Evolutionary conservation across 2,888 invertebrate species (phyloP), one percentile per base, ranked within the genome.

Genomic region (Biston betularia): DNA sequence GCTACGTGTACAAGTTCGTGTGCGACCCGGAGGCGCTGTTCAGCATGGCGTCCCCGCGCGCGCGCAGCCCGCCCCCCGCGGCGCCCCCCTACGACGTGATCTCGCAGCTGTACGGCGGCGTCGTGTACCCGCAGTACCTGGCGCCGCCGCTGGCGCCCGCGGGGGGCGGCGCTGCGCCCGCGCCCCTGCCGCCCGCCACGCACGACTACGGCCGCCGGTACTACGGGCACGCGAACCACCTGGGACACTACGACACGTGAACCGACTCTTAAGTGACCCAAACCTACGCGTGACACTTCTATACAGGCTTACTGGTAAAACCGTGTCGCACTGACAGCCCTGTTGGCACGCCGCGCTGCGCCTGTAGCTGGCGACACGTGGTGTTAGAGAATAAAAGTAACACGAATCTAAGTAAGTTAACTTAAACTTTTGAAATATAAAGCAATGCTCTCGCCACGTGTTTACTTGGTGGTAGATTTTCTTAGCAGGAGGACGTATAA

Each of bases 1-100:
- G 98, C 79, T 99, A 99, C 92, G 98, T 99, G 11, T 99, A 99
- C 94, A 98, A 98, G 85, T 99, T 99, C 86, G 98, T 99, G 0
- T 99, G 98, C 89, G 98, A 98, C 88, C 98, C 98, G 0, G 97
- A 98, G 73, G 97, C 97, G 0, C 90, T 98, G 4, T 97, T 98
- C 92, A 97, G 96, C 80, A 97, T 97, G 97, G 96, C 97, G 9
- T 96, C 84, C 0, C 72, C 82, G 0, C 75, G 79, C 54, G 71
- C 85, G 52, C 76, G 79, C 48, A 48, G 46, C 42, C 66, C 64
- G 12, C 48, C 63, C 48, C 50, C 61, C 38, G 38, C 54, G 56
- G 60, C 79, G 0, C 77, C 77, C 0, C 65, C 84, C 34, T 88
- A 86, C 75, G 89, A 89, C 79, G 89, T 89, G 62, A 84, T 88